Conservation (phyloP, 1,140 invertebrate genomes). For the Thaumetopoea pityocampa region DNA sequence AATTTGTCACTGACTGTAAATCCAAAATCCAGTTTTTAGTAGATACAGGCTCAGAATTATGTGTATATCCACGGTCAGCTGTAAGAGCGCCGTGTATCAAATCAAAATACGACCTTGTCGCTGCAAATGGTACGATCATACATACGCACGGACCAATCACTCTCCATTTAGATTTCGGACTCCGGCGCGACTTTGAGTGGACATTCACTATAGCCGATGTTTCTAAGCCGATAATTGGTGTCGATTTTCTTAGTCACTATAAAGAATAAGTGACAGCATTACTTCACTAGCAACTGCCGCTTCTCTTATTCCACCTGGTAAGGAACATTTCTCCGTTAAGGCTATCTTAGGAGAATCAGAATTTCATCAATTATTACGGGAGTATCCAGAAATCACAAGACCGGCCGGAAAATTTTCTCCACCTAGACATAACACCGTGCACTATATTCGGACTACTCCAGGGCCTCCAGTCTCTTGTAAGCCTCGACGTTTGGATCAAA, state of each 20-base stretch:
- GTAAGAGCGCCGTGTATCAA: too few species aligned
- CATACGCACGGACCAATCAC: too few species aligned
- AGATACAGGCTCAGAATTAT: not conserved
- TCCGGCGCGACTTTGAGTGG: too few species aligned
- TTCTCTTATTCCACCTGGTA: not conserved
- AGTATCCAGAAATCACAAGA: not conserved
- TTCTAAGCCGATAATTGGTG: not conserved
- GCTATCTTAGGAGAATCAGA: not conserved
- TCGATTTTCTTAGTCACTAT: not conserved
- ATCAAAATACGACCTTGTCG: too few species aligned
- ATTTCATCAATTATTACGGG: not conserved
- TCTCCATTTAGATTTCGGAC: too few species aligned
- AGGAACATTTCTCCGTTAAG: not conserved
- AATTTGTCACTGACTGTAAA: not conserved
- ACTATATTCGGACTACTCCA: not conserved
- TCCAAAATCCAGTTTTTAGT: too few species aligned
- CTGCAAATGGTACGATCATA: too few species aligned
- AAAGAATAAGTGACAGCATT: not conserved
- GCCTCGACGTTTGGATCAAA: not conserved
- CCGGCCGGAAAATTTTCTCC: not conserved
- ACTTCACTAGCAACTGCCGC: not conserved
- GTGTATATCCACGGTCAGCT: too few species aligned
- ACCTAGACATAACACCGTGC: not conserved
- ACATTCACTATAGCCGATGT: not conserved
- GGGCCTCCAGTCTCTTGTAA: not conserved